Evolutionary conservation across 2,888 invertebrate genomes (phyloP).

Genomic region (Hartigia nigra): DNA sequence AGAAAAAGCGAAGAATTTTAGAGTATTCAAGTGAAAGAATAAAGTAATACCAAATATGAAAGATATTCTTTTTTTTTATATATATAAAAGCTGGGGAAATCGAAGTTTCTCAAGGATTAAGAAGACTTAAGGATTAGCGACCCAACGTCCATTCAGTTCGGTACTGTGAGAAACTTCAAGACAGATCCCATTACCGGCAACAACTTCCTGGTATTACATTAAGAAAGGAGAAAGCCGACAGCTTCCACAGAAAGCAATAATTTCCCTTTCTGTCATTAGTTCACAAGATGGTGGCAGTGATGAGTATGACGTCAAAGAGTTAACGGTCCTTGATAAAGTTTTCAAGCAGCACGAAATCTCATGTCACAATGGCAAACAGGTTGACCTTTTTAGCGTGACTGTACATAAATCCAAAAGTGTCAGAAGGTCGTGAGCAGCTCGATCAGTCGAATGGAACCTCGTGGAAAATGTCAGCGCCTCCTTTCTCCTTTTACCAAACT

Average conservation of each 20-base stretch:
- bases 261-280: neutral
- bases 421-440: neutral
- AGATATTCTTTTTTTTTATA: too few species aligned
- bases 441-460: constrained; percentile 12
- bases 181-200: constrained; percentile 45
- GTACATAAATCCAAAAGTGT: neutral
- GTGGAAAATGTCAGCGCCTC: constrained; percentile 25
- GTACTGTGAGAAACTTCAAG: constrained; percentile 39
- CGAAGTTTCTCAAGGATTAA: constrained; percentile 28
- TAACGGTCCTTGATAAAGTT: neutral
- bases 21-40: too few species aligned
- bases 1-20: too few species aligned
- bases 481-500: constrained; percentile 21
- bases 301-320: neutral
- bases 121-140: constrained; percentile 39
- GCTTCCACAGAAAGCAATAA: neutral
- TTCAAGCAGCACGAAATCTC: neutral
- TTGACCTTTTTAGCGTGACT: neutral
- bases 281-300: neutral
- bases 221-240: neutral
- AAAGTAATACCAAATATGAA: too few species aligned
- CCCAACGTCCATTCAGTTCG: constrained; percentile 32
- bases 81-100: too few species aligned
- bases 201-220: constrained; percentile 36
- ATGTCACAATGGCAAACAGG: neutral